These are phyloP conservation scores for Rhorus exstirpatorius DNA, from an alignment of 2,888 invertebrate genomes.

Conservation along the genomic window DNA sequence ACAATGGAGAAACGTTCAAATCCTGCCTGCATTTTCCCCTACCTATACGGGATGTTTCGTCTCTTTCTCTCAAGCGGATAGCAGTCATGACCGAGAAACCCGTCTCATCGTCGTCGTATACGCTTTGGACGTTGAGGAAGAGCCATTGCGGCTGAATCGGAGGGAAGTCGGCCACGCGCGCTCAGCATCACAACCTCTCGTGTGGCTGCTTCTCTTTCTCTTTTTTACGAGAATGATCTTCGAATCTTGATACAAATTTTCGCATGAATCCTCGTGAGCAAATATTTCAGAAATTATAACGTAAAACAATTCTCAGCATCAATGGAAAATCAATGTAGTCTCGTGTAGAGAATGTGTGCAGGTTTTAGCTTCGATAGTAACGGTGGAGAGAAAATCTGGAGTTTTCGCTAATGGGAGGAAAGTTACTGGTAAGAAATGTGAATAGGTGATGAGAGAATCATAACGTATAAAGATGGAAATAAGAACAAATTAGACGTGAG, in stretches of 20 bases:
- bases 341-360: neutral
- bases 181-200: slow-evolving; percentile 48
- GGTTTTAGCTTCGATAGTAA: slow-evolving; percentile 1
- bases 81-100: slow-evolving; percentile 84
- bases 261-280: neutral
- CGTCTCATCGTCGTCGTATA: slow-evolving; percentile 64
- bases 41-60: neutral
- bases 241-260: slow-evolving; percentile 11
- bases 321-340: neutral
- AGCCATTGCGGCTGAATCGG: slow-evolving; percentile 62
- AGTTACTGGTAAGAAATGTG: slow-evolving; percentile 12
- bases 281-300: neutral
- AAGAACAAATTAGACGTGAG: too few species aligned
- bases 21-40: slow-evolving; percentile 39
- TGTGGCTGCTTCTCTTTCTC: slow-evolving; percentile 40
- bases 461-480: neutral
- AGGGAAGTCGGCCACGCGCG: slow-evolving; percentile 78
- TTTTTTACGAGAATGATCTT: slow-evolving; percentile 1
- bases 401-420: neutral
- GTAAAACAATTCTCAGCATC: neutral
- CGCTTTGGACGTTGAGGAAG: slow-evolving; percentile 65
- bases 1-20: slow-evolving; percentile 50
- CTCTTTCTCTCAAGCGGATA: slow-evolving; percentile 45
- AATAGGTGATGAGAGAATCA: neutral
- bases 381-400: neutral